Evolutionary conservation across 1,140 invertebrate genomes (phyloP).

Genomic region (Phenacoccus solenopsis): DNA sequence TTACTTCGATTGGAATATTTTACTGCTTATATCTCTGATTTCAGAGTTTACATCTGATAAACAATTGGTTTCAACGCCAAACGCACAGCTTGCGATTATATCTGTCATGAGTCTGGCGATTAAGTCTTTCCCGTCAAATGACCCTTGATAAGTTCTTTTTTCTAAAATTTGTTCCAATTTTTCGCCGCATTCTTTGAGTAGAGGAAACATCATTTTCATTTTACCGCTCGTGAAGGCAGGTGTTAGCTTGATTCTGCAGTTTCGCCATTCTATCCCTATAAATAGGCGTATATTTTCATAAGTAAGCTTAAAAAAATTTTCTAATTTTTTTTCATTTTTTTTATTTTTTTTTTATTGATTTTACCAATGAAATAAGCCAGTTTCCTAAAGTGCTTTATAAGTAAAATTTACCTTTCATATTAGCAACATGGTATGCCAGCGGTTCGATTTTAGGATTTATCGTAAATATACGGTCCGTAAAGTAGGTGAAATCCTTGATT

Average conservation of each 20-base stretch:
- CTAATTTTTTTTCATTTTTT: too few relatives aligned
- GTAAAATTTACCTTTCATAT: not conserved
- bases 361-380: too few relatives aligned
- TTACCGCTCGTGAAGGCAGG: conserved; percentile 39
- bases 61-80: conserved; percentile 42
- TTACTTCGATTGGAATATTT: conserved; percentile 15
- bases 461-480: conserved; percentile 34
- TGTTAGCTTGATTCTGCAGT: conserved; percentile 20
- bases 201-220: not conserved
- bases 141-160: not conserved
- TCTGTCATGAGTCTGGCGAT: conserved; percentile 40
- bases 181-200: not conserved
- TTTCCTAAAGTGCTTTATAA: not conserved
- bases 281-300: not conserved
- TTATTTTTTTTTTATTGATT: too few relatives aligned
- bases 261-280: not conserved
- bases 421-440: not conserved
- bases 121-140: conserved; percentile 38
- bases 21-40: conserved; percentile 28
- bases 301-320: too few relatives aligned
- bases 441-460: not conserved
- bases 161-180: not conserved
- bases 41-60: conserved; percentile 38
- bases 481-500: conserved; percentile 44
- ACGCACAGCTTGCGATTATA: conserved; percentile 42